Evolutionary conservation across 2,888 invertebrate species (phyloP), one percentile per base, ranked within the genome.

Genomic region (Drosophila paracracens): DNA sequence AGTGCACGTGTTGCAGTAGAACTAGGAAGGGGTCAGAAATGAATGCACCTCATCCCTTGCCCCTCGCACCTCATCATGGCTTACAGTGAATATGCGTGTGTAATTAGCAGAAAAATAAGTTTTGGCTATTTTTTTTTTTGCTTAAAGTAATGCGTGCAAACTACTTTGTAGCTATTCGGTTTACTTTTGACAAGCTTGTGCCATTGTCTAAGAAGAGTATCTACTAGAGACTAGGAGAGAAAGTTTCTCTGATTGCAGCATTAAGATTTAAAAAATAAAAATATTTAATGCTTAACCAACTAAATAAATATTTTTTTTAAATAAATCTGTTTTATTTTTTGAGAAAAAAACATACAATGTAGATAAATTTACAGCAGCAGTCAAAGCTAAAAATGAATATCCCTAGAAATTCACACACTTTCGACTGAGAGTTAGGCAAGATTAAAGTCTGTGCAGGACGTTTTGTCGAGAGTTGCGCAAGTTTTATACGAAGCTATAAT

Each of bases 1-100:
- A 76, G 51, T 51, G 76, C 71, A 85, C 83, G 73, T 82, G 68
- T 54, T 76, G 57, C 76, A 53, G 31, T 40, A 54, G 27, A 33
- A 36, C 40, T n/a, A 51, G 21, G 48, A 68, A 58, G 65, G 52
- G 57, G 50, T 27, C 62, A 52, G 53, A 64, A 68, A 67, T 64
- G 63, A 64, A 38, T 64, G 60, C 51, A 43, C 31, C 43, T 54
- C 58, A 56, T 59, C 59, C 52, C 38, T 13, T 13, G 50, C 21
- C 52, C 33, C 25, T 31, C 51, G 43, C 59, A 52, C 40, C 13
- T 8, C 27, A 59, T 53, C 70, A 35, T 43, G 16, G 46, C 51
- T 51, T 36, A 36, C 38, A 13, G 13, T 60, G 54, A 63, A 29
- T 27, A n/a, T 59, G 31, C 40, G 36, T 38, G 59, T 72, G 51